Evolutionary conservation across 2,113 vertebrate genomes (phyloP), one percentile per base, ranked within the genome.

Genomic region (Tor tambroides): DNA sequence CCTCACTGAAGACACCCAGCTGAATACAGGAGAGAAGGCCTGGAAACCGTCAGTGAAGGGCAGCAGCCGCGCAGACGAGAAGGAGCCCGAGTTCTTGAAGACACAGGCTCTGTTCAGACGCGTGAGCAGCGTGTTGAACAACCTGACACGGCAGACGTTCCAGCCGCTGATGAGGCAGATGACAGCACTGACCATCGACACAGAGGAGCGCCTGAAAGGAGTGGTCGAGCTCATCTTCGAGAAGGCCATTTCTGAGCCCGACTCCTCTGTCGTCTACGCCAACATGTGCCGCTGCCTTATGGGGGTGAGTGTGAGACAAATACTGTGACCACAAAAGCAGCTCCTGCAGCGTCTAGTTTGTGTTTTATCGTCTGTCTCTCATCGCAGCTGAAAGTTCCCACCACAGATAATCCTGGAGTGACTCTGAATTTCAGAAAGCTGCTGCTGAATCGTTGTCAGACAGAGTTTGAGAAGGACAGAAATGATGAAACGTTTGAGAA

Each of bases 201-300:
- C 97, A 0, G 98, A 99, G 93, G 97, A 99, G 90, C 94, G 98
- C 54, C 94, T 99, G 89, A 99, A 99, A 92, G 98, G 98, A n/a
- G 98, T 99, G 92, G 98, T 99, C 1, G 97, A 99, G 91, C 97
- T 99, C 12, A 97, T 97, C 93, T 99, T 99, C 2, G 98, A 99
- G 93, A 99, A 99, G 93, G 98, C 98, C 93, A 99, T 99, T 91
- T 98, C 98, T 0, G 98, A 99, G 92, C 98, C 98, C 88, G 6
- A 51, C 97, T 98, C 95, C 91, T 99, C 98, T 4, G 98, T 98
- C 92, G 98, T 98, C 94, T 99, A 99, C 80, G 98, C 98, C 94
- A 99, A 99, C 93, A 99, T 99, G 98, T 99, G 98, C 94, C 97
- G 97, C 93, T 99, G 98, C 95, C 96, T 99, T 93, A 97, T 97